Evolutionary conservation across 2,797 vertebrate genomes (phyloP).

Genomic region (Sardinella longiceps): DNA sequence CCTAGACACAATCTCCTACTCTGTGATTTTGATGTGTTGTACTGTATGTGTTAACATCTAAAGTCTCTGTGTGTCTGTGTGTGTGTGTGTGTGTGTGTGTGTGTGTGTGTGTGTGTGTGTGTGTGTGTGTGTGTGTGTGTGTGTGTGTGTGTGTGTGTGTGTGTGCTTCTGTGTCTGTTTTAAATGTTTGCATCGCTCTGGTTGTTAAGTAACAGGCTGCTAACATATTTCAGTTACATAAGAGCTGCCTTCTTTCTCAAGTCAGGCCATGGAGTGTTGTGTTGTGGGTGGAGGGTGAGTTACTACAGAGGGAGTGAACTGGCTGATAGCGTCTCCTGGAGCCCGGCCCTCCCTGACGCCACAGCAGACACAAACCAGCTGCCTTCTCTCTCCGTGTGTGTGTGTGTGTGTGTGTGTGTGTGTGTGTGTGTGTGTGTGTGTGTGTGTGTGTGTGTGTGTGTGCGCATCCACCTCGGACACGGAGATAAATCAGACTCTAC

Average conservation of each 20-base stretch:
- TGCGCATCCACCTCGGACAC: slow-evolving; percentile 50
- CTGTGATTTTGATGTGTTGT: background rate
- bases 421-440: no score
- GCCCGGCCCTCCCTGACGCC: slow-evolving; percentile 42
- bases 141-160: background rate
- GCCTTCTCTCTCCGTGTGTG: slow-evolving; percentile 70
- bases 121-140: background rate
- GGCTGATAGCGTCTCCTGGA: slow-evolving; percentile 63
- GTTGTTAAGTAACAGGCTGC: slow-evolving; percentile 28
- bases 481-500: slow-evolving; percentile 60
- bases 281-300: background rate
- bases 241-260: slow-evolving; percentile 21
- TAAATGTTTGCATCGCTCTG: background rate
- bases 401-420: no score
- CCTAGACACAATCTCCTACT: background rate
- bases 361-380: slow-evolving; percentile 62
- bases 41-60: background rate
- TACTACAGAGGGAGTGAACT: slow-evolving; percentile 14
- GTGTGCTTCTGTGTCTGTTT: background rate
- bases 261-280: background rate
- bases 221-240: slow-evolving; percentile 28
- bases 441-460: no score
- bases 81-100: slow-evolving; percentile 3
- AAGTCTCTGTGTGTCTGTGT: background rate
- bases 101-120: slow-evolving; percentile 16